Evolutionary conservation across 2,113 vertebrate species (phyloP), one percentile per base, ranked within the genome.

Genomic region (Lamprologus lemairii): DNA sequence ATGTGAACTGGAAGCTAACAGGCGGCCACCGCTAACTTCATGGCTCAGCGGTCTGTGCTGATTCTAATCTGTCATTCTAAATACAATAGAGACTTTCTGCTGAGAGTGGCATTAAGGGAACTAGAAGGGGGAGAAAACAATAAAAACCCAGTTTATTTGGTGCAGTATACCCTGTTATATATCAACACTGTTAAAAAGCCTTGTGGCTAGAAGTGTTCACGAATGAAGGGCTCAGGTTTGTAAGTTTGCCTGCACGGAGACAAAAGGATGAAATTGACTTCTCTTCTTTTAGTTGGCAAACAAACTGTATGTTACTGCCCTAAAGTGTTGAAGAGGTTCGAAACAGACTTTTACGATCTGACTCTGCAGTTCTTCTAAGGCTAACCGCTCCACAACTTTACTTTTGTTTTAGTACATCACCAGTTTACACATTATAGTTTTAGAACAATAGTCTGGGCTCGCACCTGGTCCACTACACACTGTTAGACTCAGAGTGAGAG

Each of bases 21-120:
- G 83, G 83, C 14, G 28, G 87, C 60, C 80, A 33, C 75, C 7
- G 42, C 78, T 88, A 92, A 88, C 91, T 89, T 81, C 81, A 89
- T 12, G 35, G 75, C 88, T 86, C 85, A 33, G 65, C 65, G 63
- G 71, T 86, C 73, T 87, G 68, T 11, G 35, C 87, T 82, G 88
- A 89, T 89, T 85, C 73, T 84, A 68, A 86, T 93, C 82, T 75
- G 86, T 89, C 83, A 83, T 89, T 87, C 65, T 58, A 81, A 87
- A 86, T 80, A 82, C 47, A 73, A 73, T 53, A 84, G 71, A 89
- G 81, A 23, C 86, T 82, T 85, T 88, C 87, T 47, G 86, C 63
- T 88, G 73, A 51, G 26, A 19, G 17, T 33, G 73, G 45, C 45
- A 51, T 49, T 33, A 49, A 78, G 10, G 45, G 73, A 49, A 78